A percentile compares a stretch with the other conserved stretches of the same genome.
Conservation (phyloP, 2,888 invertebrate species). For the Leptinotarsa rubiginosa region DNA sequence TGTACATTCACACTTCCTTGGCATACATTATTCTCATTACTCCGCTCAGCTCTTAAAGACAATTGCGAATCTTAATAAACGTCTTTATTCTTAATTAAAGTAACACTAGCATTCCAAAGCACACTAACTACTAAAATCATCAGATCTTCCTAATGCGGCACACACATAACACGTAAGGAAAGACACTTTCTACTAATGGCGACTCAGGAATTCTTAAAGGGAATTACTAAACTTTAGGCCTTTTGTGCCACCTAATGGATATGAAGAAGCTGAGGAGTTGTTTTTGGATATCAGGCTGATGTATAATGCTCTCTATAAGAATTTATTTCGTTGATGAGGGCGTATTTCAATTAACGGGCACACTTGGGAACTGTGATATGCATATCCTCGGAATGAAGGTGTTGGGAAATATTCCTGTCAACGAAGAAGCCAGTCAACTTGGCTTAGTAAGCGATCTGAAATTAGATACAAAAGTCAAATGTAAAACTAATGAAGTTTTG, state of each 20-base stretch:
- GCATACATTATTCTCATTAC: conserved; percentile 61
- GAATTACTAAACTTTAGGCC: conserved; percentile 66
- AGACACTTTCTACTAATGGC: conserved; percentile 61
- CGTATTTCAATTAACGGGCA: conserved; percentile 30
- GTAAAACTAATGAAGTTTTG: too few relatives aligned
- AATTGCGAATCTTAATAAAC: conserved; percentile 63
- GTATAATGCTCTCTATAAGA: conserved; percentile 52
- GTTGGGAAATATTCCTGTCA: background rate
- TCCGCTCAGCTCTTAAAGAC: conserved; percentile 61
- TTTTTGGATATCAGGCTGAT: conserved; percentile 53
- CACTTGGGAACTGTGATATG: background rate
- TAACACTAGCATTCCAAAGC: conserved; percentile 61
- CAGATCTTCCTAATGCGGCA: conserved; percentile 61
- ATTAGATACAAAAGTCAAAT: too few relatives aligned
- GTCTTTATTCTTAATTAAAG: conserved; percentile 65
- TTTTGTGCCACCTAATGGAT: conserved; percentile 63
- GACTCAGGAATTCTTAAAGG: conserved; percentile 65
- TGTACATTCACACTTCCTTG: conserved; percentile 48
- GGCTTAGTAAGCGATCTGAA: too few relatives aligned
- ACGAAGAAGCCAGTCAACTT: background rate
- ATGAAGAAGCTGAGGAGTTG: conserved; percentile 55
- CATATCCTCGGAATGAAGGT: background rate
- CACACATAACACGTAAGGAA: conserved; percentile 59
- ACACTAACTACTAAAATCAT: conserved; percentile 58
- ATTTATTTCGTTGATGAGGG: conserved; percentile 37